Percentiles rank a stretch among this genome's conserved stretches.
Evolutionary conservation across 1,140 invertebrate genomes (phyloP).

Genomic region (Platyscapa corneri): DNA sequence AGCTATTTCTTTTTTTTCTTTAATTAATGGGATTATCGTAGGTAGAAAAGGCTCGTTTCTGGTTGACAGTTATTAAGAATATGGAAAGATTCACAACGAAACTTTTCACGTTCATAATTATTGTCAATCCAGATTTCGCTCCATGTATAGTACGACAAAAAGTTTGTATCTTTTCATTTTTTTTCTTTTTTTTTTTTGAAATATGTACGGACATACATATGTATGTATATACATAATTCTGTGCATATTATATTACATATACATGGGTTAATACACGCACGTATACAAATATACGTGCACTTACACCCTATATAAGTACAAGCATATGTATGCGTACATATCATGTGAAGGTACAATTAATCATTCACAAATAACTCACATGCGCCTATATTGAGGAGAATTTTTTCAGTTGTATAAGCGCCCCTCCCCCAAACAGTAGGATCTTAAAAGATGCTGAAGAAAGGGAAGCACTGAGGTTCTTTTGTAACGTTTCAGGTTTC

Average conservation of each 20-base stretch:
- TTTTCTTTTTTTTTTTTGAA: constrained; percentile 39
- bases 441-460: constrained; percentile 61
- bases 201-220: constrained; percentile 53
- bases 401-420: constrained; percentile 53
- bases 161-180: constrained; percentile 43
- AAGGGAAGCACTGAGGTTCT: constrained; percentile 66
- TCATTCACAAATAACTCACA: constrained; percentile 68
- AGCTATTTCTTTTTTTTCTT: constrained; percentile 10
- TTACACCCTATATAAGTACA: constrained; percentile 55
- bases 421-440: constrained; percentile 61
- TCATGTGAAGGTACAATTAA: constrained; percentile 65
- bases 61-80: constrained; percentile 27
- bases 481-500: constrained; percentile 52
- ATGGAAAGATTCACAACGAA: constrained; percentile 26
- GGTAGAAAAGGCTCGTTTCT: constrained; percentile 49
- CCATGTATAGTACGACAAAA: constrained; percentile 54
- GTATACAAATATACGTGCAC: not conserved
- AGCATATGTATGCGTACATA: constrained; percentile 60
- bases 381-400: constrained; percentile 65
- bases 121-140: constrained; percentile 58
- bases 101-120: constrained; percentile 36
- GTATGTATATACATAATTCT: constrained; percentile 47
- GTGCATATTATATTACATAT: not conserved
- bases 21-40: constrained; percentile 34
- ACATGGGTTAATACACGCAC: constrained; percentile 33